These are phyloP conservation scores for Sarcophaga variegata DNA, from an alignment of 2,888 invertebrate genomes.

Conservation along the genomic window DNA sequence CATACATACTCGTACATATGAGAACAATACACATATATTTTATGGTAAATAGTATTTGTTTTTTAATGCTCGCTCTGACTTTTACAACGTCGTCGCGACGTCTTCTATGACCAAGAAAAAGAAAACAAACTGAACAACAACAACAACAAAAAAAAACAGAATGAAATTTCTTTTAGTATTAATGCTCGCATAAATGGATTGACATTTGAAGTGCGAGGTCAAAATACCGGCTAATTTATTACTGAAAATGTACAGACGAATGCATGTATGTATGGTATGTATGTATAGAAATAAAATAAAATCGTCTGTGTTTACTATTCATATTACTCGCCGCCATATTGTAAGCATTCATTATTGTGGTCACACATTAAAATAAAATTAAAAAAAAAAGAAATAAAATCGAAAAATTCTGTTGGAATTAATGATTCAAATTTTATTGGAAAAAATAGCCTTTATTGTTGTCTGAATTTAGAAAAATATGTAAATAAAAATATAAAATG, in stretches of 20 bases:
- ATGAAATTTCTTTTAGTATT: slow-evolving; percentile 10
- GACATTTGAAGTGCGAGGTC: slow-evolving; percentile 60
- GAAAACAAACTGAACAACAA: neutral
- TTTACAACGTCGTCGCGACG: slow-evolving; percentile 9
- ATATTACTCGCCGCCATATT: too few species aligned
- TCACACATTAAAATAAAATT: too few species aligned
- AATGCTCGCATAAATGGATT: slow-evolving; percentile 33
- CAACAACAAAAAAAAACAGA: slow-evolving; percentile 8
- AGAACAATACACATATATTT: slow-evolving; percentile 1
- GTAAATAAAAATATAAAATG: too few species aligned
- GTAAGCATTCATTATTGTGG: too few species aligned
- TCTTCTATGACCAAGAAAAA: slow-evolving; percentile 11
- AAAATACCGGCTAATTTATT: slow-evolving; percentile 38
- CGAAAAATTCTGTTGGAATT: too few species aligned
- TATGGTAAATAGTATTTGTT: neutral
- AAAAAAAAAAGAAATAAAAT: too few species aligned
- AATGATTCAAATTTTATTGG: too few species aligned
- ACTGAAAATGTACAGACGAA: neutral
- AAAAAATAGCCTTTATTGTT: too few species aligned
- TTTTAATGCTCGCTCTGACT: neutral
- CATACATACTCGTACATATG: neutral
- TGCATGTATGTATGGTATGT: neutral
- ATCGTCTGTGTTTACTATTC: too few species aligned
- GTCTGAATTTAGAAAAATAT: too few species aligned
- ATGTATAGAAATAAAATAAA: neutral